Conservation (phyloP, 2,113 vertebrate species). For the Corythoichthys haematopterus region DNA sequence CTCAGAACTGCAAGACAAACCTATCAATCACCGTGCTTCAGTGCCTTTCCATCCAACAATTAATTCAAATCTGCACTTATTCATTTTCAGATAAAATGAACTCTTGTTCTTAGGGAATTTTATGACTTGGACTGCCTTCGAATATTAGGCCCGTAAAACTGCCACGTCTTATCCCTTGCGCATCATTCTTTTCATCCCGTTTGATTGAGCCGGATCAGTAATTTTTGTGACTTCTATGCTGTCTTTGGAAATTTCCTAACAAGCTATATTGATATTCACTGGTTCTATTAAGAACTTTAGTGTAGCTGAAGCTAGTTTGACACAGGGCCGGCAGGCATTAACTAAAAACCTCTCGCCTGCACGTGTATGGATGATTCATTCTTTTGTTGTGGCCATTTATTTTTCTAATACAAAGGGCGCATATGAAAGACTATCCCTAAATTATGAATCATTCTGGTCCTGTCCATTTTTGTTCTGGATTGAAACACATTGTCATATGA, state of each 20-base stretch:
- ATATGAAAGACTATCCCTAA: constrained; percentile 11
- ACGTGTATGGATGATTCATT: constrained; percentile 47
- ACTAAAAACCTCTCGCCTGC: constrained; percentile 26
- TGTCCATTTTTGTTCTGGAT: neutral
- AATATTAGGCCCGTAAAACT: neutral
- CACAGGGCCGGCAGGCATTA: constrained; percentile 11
- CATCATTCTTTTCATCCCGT: neutral
- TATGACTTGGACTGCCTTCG: neutral
- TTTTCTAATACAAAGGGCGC: constrained; percentile 16
- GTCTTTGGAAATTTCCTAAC: neutral
- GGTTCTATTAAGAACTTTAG: constrained; percentile 26
- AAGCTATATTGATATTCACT: constrained; percentile 36
- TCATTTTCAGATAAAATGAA: neutral
- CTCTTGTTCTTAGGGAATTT: neutral
- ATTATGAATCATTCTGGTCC: constrained; percentile 16
- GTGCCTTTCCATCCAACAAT: neutral
- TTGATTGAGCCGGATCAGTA: neutral
- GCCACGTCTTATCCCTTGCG: neutral
- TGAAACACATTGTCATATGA: neutral
- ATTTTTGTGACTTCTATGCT: neutral
- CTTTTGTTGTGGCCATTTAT: constrained; percentile 33
- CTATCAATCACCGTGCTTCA: neutral
- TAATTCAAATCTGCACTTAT: neutral
- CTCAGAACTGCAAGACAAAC: neutral
- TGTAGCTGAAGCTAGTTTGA: constrained; percentile 36